phyloP scores from a whole-genome alignment of 2,797 vertebrate species.

The Gymnodraco acuticeps region DNA sequence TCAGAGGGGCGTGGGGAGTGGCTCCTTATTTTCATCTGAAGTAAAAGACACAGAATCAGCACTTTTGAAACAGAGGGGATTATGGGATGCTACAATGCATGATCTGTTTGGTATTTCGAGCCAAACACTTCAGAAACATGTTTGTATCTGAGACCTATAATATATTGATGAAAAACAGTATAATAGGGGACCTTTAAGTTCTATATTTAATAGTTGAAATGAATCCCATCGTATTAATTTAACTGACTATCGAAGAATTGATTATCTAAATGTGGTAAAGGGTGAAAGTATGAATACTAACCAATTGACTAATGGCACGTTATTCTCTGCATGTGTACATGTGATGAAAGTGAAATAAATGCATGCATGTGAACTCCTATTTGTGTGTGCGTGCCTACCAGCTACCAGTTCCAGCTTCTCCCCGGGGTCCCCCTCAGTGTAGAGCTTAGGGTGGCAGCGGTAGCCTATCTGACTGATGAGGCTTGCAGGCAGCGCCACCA shows the following conservation, averaged over 20 bases:
- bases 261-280: slow-evolving; percentile 9
- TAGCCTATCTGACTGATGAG: slow-evolving; percentile 99
- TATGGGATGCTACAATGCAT: too few species aligned
- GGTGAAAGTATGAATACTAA: not conserved
- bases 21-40: too few species aligned
- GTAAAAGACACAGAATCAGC: too few species aligned
- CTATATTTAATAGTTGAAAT: slow-evolving; percentile 12
- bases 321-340: slow-evolving; percentile 5
- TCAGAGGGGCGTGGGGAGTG: too few species aligned
- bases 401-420: slow-evolving; percentile 98
- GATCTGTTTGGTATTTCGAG: too few species aligned
- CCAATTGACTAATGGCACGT: not conserved
- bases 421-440: slow-evolving; percentile 97
- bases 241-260: not conserved
- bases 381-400: slow-evolving; percentile 82
- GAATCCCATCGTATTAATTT: slow-evolving; percentile 15
- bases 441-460: slow-evolving; percentile 98
- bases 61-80: too few species aligned
- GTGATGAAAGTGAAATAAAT: slow-evolving; percentile 12
- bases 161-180: too few species aligned
- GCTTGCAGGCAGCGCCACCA: slow-evolving; percentile 96
- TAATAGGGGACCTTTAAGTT: not conserved
- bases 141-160: too few species aligned
- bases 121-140: too few species aligned
- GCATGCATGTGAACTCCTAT: not conserved